phyloP scores from a whole-genome alignment of 30 jellyfish, hydroid and myxozoan species.

The Rhopilema esculentum region DNA sequence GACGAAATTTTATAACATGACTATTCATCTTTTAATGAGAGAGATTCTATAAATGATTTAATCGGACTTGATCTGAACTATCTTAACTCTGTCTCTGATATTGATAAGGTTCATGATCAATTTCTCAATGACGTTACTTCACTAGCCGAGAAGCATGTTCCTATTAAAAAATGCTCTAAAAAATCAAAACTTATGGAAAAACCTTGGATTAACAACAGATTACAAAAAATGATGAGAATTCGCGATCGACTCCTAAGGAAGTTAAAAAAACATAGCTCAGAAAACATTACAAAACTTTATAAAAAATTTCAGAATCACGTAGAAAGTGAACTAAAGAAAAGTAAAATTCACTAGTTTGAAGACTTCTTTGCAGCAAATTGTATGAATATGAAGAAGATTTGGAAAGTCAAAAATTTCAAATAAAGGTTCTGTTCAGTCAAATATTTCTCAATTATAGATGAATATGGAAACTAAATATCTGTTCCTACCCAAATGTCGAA shows the following conservation, averaged over 20 bases:
- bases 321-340: slow-evolving; percentile 13
- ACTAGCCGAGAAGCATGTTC: neutral
- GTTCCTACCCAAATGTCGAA: too few relatives aligned
- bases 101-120: neutral
- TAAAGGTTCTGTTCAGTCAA: slow-evolving; percentile 2
- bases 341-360: neutral
- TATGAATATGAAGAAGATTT: slow-evolving; percentile 11
- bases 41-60: too few relatives aligned
- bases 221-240: slow-evolving; percentile 7
- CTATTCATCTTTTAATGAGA: too few relatives aligned
- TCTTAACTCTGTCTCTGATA: neutral
- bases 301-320: neutral
- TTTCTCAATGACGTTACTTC: neutral
- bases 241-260: slow-evolving; percentile 10
- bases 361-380: slow-evolving; percentile 1
- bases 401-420: neutral
- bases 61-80: too few relatives aligned
- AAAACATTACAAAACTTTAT: neutral
- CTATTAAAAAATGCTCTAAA: neutral
- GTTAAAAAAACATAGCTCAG: neutral
- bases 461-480: too few relatives aligned
- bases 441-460: slow-evolving; percentile 3
- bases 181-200: neutral
- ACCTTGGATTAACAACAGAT: neutral
- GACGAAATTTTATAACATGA: too few relatives aligned